These are phyloP conservation scores for Galbula dea DNA, from an alignment of 2,113 vertebrate species.

Conservation along the genomic window DNA sequence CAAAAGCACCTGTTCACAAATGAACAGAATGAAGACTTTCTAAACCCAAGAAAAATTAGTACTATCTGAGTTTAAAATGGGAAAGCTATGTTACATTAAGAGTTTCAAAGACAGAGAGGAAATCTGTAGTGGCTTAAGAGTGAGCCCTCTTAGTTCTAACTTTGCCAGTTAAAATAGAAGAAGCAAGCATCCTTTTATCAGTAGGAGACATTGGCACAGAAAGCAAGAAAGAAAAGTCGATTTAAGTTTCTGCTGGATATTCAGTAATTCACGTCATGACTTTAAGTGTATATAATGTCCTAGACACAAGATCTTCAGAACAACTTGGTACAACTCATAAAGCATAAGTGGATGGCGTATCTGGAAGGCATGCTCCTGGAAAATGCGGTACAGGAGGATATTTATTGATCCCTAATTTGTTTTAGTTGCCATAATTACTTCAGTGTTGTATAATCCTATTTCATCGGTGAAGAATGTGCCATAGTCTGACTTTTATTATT, in stretches of 20 bases:
- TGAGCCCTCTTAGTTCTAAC: background rate
- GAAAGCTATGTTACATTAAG: background rate
- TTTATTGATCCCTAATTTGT: slow-evolving; percentile 27
- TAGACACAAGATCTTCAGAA: background rate
- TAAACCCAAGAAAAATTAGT: background rate
- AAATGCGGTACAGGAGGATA: background rate
- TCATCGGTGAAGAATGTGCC: background rate
- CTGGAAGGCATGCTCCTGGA: background rate
- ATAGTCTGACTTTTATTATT: background rate
- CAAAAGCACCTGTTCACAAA: background rate
- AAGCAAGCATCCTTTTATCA: background rate
- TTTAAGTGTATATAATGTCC: background rate
- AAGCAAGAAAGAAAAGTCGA: background rate
- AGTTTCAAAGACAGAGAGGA: background rate
- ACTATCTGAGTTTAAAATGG: background rate
- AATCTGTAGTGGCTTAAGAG: background rate
- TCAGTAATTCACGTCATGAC: background rate
- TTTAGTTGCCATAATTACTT: background rate
- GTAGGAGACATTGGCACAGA: background rate
- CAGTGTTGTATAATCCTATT: background rate
- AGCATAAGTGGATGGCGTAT: background rate
- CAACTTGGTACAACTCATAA: background rate
- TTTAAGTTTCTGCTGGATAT: background rate
- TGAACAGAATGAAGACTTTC: background rate
- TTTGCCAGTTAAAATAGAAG: slow-evolving; percentile 14